Evolutionary conservation across 2,113 vertebrate species (phyloP), one percentile per base, ranked within the genome.

Genomic region (Calcarius ornatus): DNA sequence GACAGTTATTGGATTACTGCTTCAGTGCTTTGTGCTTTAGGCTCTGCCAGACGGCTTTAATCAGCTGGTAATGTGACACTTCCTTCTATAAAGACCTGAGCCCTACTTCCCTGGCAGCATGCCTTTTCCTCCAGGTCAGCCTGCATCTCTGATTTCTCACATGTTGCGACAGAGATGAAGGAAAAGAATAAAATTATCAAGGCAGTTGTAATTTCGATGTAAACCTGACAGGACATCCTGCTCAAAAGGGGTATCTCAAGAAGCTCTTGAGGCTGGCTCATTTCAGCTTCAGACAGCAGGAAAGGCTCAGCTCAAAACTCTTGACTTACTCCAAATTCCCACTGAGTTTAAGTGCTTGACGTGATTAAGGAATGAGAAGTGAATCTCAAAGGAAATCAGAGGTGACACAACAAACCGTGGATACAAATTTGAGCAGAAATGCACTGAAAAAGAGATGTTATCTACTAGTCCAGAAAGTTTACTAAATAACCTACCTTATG

Each of bases 31-130:
- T 37, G 40, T 72, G 70, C 78, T 88, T 54, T 23, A 64, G 83
- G 71, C 80, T 92, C 68, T 51, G 90, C 19, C 87, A 89, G 90
- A 83, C 27, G 11, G 78, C 45, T 90, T 94, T 90, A 81, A 93
- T 93, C 76, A 86, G 86, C 71, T 63, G 69, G 94, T 94, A 93
- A 97, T 45, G 88, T 73, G 86, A 94, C 82, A 82, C 88, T 96
- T 95, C 88, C 79, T 82, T 42, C 54, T 85, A 11, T 31, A 80
- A 80, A 90, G 88, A 72, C 68, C 85, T 35, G 79, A 82, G 75
- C 76, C 60, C 79, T 54, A 12, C 91, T 73, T 57, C 79, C 28
- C 88, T 88, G 81, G 94, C 78, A 82, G 65, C 54, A 13, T 28
- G 82, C 79, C 90, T 80, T 40, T 50, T 76, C 53, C 75, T 80